Base-by-base conservation (phyloP, 1,140 invertebrate species). In the Drosophila sulfurigaster region DNA sequence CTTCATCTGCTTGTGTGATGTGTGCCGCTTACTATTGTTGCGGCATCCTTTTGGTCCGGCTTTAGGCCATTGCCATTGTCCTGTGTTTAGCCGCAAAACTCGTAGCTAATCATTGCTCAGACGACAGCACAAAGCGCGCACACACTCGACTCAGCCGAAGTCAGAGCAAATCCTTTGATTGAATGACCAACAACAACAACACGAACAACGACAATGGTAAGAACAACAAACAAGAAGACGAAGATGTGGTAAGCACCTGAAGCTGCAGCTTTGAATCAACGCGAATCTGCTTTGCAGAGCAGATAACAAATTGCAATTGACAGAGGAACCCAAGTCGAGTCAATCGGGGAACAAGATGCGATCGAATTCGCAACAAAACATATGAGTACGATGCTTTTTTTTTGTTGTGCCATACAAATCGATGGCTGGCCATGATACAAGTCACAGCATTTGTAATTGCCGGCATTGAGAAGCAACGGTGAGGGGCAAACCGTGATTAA, bases 241-340 rank as follows among this genome's bases (percentile, higher is more conserved):
- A 46, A 13, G 11, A 28, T 4, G 5, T 58, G 38, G 8, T 4
- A 57, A 32, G 16, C 56, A 59, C 57, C 62, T 32, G 49, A 52
- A 56, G 38, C 48, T 15, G 38, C 4, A 32, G 49, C 60, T 58
- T 16, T 48, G 43, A 38, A 43, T 75, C 43, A 30, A 71, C 38
- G 58, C 52, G 70, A 69, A 79, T 83, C 69, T 65, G 52, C 56
- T 52, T 52, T 45, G 62, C 28, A 48, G 73, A 78, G 69, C 62
- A 71, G 82, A 87, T 90, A 91, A 91, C 85, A 91, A 91, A 91
- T 91, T 91, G 90, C 90, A 91, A 90, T 90, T 91, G 90, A 91
- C 90, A 91, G 91, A 81, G 75, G 72, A 76, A 78, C 35, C 71
- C 60, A 68, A 79, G 52, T 69, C 68, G 45, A 70, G 46, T 69